A percentile compares a stretch with the other conserved stretches of the same genome.
Conservation (phyloP, 2,797 vertebrate species). For the Muraenolepis orangiensis region DNA sequence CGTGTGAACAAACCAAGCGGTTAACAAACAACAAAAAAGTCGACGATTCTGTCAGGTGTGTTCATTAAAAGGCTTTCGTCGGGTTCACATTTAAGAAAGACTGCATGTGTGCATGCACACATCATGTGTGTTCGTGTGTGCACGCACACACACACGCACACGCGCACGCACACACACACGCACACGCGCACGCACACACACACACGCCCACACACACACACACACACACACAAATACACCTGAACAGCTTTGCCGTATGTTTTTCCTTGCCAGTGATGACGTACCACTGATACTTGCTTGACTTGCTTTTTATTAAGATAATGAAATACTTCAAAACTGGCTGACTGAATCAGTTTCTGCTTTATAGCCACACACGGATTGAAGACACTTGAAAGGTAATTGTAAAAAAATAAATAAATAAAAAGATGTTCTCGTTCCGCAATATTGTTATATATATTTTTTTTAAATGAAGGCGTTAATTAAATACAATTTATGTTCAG, state of each 20-base stretch:
- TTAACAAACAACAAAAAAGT: no score
- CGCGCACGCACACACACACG: conserved; percentile 10
- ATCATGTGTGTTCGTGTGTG: not conserved
- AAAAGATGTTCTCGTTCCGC: not conserved
- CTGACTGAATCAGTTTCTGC: not conserved
- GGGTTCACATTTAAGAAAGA: not conserved
- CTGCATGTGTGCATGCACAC: not conserved
- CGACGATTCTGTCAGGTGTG: not conserved
- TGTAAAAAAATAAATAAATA: no score
- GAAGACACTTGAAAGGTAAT: not conserved
- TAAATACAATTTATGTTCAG: not conserved
- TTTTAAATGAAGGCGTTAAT: not conserved
- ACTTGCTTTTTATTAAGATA: not conserved
- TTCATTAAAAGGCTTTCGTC: not conserved
- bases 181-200: conserved; percentile 11
- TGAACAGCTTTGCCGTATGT: not conserved
- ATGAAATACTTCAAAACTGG: not conserved
- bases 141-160: conserved; percentile 17
- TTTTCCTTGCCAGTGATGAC: not conserved
- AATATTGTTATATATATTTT: not conserved
- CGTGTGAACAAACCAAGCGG: not conserved
- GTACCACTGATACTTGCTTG: not conserved
- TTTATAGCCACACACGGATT: not conserved
- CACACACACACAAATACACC: conserved; percentile 9
- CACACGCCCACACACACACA: conserved; percentile 14